Conservation (phyloP, 1,140 invertebrate genomes). For the Tetramorium simillimum region DNA sequence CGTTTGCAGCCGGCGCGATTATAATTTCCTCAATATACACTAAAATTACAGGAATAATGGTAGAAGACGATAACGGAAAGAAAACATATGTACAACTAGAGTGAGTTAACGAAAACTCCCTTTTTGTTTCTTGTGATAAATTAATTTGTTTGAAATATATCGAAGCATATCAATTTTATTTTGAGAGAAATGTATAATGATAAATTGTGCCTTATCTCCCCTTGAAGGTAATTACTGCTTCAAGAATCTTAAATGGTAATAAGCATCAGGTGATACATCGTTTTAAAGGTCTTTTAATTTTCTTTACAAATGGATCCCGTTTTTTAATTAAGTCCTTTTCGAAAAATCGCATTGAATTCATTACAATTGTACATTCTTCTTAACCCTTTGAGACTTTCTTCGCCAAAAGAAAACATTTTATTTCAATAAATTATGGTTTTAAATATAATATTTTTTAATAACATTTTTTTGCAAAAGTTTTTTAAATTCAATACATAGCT, state of each 20-base stretch:
- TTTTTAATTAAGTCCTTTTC: not conserved
- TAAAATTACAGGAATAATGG: not conserved
- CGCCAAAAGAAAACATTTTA: too few relatives aligned
- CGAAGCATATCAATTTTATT: not conserved
- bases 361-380: too few relatives aligned
- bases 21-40: slow-evolving; percentile 1
- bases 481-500: too few relatives aligned
- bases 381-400: too few relatives aligned
- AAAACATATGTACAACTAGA: not conserved
- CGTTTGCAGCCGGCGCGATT: not conserved
- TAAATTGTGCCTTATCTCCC: not conserved
- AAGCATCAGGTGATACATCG: not conserved
- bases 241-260: not conserved
- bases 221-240: not conserved
- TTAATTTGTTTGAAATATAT: not conserved
- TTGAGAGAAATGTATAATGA: not conserved
- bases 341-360: not conserved
- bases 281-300: not conserved
- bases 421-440: too few relatives aligned
- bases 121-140: not conserved
- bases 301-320: not conserved
- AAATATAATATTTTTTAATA: too few relatives aligned
- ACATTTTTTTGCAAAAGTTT: too few relatives aligned
- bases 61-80: not conserved
- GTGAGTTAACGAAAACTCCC: too few relatives aligned